These are phyloP conservation scores for Scaptomyza pallida DNA, from an alignment of 1,140 invertebrate species.

Conservation along the genomic window DNA sequence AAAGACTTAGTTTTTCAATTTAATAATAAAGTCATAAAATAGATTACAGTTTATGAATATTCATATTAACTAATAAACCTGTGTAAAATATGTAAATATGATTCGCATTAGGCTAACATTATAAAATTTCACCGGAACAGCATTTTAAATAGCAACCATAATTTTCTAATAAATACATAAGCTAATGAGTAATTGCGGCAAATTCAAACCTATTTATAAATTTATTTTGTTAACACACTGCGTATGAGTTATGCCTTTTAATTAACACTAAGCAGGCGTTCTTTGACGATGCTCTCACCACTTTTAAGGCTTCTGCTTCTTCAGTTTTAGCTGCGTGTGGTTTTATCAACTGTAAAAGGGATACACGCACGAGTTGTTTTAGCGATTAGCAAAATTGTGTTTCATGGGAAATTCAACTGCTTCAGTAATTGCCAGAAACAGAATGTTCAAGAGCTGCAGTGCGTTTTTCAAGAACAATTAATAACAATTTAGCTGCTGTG, in stretches of 20 bases:
- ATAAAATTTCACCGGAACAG: too few relatives aligned
- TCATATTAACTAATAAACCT: neutral
- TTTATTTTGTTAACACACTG: slow-evolving; percentile 12
- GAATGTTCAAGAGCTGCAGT: slow-evolving; percentile 17
- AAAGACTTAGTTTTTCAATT: neutral
- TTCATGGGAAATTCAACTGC: slow-evolving; percentile 18
- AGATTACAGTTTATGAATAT: neutral
- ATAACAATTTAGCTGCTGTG: slow-evolving; percentile 56
- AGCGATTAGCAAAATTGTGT: neutral
- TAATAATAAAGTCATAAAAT: neutral
- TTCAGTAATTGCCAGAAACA: slow-evolving; percentile 22
- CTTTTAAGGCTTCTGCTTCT: too few relatives aligned
- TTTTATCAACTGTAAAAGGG: slow-evolving; percentile 6
- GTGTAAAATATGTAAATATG: neutral
- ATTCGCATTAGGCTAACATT: too few relatives aligned
- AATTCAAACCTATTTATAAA: too few relatives aligned
- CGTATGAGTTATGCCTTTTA: slow-evolving; percentile 44
- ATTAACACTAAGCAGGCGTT: slow-evolving; percentile 7
- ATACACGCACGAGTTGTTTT: neutral
- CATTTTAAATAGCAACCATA: too few relatives aligned
- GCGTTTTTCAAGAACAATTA: slow-evolving; percentile 49
- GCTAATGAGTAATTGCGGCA: too few relatives aligned
- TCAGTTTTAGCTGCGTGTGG: neutral
- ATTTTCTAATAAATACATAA: too few relatives aligned
- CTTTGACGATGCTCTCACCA: neutral